phyloP scores from a whole-genome alignment of 2,797 vertebrate species.

The Siniperca obscura region DNA sequence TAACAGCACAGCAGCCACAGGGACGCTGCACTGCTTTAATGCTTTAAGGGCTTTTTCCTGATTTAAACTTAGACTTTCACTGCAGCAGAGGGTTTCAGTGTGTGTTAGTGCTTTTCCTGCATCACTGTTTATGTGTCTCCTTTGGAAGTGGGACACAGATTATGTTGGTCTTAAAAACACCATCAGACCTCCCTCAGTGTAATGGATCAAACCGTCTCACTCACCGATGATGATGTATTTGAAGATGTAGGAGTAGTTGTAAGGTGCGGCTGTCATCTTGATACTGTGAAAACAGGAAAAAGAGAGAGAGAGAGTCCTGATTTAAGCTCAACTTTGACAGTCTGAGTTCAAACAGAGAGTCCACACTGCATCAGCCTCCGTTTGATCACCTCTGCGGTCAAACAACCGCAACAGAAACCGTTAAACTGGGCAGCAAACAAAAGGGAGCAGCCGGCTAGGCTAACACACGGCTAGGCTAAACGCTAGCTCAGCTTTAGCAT shows the following conservation, averaged over 20 bases:
- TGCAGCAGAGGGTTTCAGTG: too few species aligned
- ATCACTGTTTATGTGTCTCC: too few species aligned
- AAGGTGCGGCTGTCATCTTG: constrained; percentile 97
- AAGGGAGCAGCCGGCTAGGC: constrained; percentile 30
- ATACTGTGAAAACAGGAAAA: constrained; percentile 73
- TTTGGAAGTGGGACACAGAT: too few species aligned
- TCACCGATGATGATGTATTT: constrained; percentile 99
- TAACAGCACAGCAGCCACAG: too few species aligned
- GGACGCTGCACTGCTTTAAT: too few species aligned
- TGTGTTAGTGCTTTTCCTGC: too few species aligned
- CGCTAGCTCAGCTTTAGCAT: not conserved
- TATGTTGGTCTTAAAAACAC: too few species aligned
- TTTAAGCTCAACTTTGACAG: not conserved
- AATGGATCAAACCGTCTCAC: constrained; percentile 53
- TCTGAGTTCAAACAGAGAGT: not conserved
- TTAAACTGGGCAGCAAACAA: constrained; percentile 26
- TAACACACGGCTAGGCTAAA: constrained; percentile 11
- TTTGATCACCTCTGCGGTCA: not conserved
- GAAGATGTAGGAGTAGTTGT: constrained; percentile 99
- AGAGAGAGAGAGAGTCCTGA: not conserved
- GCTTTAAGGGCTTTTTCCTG: too few species aligned
- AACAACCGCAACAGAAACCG: not conserved
- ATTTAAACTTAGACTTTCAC: too few species aligned
- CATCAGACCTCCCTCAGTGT: too few species aligned
- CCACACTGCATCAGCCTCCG: not conserved